Base-by-base conservation (phyloP, 2,797 vertebrate genomes). In the Dendrocincla fuliginosa region DNA sequence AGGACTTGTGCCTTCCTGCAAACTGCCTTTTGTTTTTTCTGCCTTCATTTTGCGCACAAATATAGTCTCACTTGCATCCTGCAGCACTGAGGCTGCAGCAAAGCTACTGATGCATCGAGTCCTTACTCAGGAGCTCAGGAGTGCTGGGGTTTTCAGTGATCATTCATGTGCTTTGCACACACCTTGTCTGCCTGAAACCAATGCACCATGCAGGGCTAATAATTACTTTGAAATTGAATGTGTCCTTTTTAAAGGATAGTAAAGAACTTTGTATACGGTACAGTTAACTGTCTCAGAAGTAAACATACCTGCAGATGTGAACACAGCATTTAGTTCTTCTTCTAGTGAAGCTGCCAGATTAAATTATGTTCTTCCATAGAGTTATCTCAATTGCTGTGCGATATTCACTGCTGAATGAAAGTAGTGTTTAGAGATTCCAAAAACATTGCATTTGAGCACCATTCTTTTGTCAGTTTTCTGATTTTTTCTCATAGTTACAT, bases 211-310 rank as follows among this genome's bases (percentile, higher is more conserved):
- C 44, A 89, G 32, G 49, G 37, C 71, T 71, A 89, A 57, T 83
- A 89, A 92, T 87, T 89, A 56, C 53, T 35, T 87, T 55, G 71
- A 77, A 94, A 94, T 80, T 71, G 73, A 25, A 68, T 70, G 13
- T 70, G 49, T 89, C 12, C 13, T 60, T 71, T 80, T 84, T 80
- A 53, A 90, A 52, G 37, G 50, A 57, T 65, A 53, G n/a, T 35
- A 52, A 86, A 88, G 61, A 81, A 16, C 53, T 78, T 68, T 52
- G 19, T 27, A 44, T 37, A 23, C 32, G 35, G 32, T 82, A 47
- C 1, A 33, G 27, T 28, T 56, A n/a, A 28, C 53, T 82, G 27
- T 30, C 33, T 27, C 46, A 64, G 41, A 78, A 84, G n/a, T 57
- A 81, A 77, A 84, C 32, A 12, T 63, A 49, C 27, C 23, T 85